Conservation (phyloP, 2,888 invertebrate genomes). For the Protonemura montana region DNA sequence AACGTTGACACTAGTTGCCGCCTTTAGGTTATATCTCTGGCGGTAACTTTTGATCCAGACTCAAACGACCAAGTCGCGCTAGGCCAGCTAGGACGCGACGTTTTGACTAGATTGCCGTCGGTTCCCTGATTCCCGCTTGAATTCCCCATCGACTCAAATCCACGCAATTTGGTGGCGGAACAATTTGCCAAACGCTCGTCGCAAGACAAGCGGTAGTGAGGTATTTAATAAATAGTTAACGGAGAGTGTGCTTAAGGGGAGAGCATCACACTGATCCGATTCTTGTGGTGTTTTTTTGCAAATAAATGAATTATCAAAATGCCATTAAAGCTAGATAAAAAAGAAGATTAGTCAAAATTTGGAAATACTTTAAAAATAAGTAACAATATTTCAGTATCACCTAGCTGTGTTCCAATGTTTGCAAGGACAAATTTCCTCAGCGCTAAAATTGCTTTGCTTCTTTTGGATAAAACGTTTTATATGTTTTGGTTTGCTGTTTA, state of each 20-base stretch:
- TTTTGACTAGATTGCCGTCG: not conserved
- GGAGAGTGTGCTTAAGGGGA: not conserved
- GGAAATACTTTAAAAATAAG: not conserved
- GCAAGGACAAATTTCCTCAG: not conserved
- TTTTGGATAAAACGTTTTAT: not conserved
- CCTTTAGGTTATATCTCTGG: not conserved
- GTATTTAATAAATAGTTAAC: not conserved
- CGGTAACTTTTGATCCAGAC: not conserved
- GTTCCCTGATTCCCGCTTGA: not conserved
- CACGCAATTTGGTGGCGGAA: not conserved
- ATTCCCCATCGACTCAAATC: not conserved
- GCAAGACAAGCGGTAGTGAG: not conserved
- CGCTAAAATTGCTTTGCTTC: not conserved
- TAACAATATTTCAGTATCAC: not conserved
- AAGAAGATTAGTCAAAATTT: not conserved
- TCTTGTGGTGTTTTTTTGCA: not conserved
- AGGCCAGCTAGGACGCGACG: constrained; percentile 14
- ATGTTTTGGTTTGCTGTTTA: too few species aligned
- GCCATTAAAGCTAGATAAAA: not conserved
- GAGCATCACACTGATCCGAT: not conserved
- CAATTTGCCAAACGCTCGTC: not conserved
- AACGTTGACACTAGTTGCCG: not conserved
- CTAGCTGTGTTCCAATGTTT: too few species aligned
- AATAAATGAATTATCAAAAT: not conserved
- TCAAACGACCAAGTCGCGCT: not conserved